Evolutionary conservation across 1,140 invertebrate genomes (phyloP).

Genomic region (Wasmannia auropunctata): DNA sequence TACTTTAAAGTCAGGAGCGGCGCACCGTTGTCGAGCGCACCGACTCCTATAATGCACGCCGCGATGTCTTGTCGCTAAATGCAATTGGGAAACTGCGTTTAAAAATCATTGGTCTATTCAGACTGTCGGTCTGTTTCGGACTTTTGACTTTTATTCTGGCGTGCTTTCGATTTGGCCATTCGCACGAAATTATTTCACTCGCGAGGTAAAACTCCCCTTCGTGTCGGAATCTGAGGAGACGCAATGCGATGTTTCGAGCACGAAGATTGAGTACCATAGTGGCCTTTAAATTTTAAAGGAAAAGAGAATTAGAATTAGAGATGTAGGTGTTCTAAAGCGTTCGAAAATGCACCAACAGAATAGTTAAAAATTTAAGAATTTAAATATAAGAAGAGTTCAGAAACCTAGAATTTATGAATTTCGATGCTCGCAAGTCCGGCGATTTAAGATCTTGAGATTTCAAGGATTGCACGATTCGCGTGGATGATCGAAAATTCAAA

Average conservation of each 20-base stretch:
- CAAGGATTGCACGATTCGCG: not conserved
- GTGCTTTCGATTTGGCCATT: not conserved
- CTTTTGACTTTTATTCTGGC: not conserved
- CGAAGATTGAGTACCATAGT: not conserved
- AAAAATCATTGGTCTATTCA: not conserved
- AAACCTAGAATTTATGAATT: not conserved
- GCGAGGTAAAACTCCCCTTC: not conserved
- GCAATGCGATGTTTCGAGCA: not conserved
- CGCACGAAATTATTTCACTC: not conserved
- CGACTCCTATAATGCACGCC: slow-evolving; percentile 10
- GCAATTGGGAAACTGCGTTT: not conserved
- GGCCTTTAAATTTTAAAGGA: not conserved
- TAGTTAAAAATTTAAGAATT: not conserved
- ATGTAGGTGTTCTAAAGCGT: not conserved
- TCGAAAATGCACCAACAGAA: not conserved
- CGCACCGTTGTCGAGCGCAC: not conserved
- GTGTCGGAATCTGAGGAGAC: not conserved
- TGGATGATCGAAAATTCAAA: not conserved
- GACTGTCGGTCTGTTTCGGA: not conserved
- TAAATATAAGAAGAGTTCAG: not conserved
- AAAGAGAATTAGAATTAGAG: not conserved
- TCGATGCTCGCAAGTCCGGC: not conserved
- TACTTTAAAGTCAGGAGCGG: slow-evolving; percentile 52
- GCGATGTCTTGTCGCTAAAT: not conserved
- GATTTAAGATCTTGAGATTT: not conserved